phyloP scores from a whole-genome alignment of 1,140 invertebrate species.

The Oscheius sp. region DNA sequence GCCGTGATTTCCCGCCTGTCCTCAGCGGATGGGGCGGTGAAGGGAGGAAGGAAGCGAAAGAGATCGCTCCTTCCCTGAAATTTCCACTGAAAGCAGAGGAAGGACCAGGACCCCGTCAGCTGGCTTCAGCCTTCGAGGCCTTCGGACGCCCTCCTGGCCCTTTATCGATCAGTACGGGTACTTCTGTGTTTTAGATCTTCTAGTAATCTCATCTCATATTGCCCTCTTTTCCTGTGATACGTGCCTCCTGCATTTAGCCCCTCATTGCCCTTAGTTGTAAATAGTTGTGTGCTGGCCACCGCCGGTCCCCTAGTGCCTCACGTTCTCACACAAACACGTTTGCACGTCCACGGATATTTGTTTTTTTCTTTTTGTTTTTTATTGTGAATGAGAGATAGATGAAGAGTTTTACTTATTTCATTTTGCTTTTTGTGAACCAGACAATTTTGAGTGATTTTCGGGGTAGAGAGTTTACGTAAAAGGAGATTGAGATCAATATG shows the following conservation, averaged over 20 bases:
- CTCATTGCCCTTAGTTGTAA: not conserved
- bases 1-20: not conserved
- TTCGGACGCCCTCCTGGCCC: not conserved
- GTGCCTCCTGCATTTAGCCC: not conserved
- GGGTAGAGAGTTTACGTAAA: too few species aligned
- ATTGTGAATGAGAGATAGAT: not conserved
- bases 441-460: too few species aligned
- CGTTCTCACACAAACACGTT: not conserved
- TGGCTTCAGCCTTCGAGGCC: not conserved
- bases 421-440: too few species aligned
- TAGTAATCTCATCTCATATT: not conserved
- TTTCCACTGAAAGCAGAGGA: too few species aligned
- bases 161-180: not conserved
- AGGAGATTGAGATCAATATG: too few species aligned
- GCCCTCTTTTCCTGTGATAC: not conserved
- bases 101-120: not conserved
- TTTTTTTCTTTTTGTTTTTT: not conserved
- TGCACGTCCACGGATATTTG: not conserved
- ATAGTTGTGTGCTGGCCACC: not conserved
- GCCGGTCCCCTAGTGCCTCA: not conserved
- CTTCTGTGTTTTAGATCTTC: not conserved
- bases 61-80: too few species aligned
- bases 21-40: too few species aligned
- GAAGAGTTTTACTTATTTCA: not conserved
- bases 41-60: too few species aligned